Conservation (phyloP, 2,888 invertebrate genomes). For the Adelognathus sp. region DNA sequence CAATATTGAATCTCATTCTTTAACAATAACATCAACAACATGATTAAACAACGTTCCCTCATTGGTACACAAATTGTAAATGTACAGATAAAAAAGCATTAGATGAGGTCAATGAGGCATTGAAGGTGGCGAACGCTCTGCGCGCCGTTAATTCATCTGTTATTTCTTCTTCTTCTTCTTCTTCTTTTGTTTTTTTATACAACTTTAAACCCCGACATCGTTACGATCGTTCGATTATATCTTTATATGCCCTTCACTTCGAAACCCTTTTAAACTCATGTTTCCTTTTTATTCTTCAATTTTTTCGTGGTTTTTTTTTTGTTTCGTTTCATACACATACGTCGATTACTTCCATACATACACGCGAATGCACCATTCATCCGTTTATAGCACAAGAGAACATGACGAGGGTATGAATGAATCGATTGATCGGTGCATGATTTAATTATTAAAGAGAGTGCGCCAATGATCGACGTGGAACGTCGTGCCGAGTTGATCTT, state of each 20-base stretch:
- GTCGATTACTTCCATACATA: conserved; percentile 72
- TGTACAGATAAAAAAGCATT: conserved; percentile 81
- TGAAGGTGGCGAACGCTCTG: conserved; percentile 78
- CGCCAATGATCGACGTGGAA: conserved; percentile 67
- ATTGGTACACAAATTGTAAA: conserved; percentile 82
- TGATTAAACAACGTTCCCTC: conserved; percentile 83
- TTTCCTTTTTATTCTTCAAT: conserved; percentile 49
- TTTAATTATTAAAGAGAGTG: conserved; percentile 79
- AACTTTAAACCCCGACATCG: conserved; percentile 56
- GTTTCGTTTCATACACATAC: conserved; percentile 66
- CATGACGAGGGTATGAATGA: conserved; percentile 68
- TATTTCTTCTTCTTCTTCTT: conserved; percentile 45
- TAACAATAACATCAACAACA: conserved; percentile 91
- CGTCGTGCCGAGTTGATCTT: conserved; percentile 43
- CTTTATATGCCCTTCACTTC: conserved; percentile 58
- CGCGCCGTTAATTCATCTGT: conserved; percentile 72
- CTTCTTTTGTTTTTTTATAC: conserved; percentile 60
- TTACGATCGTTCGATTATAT: conserved; percentile 51
- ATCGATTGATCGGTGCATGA: conserved; percentile 78
- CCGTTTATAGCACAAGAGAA: conserved; percentile 67
- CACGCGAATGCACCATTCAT: conserved; percentile 68
- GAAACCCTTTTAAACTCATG: conserved; percentile 54
- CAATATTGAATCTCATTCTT: conserved; percentile 89
- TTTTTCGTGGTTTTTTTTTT: conserved; percentile 49
- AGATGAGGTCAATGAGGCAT: conserved; percentile 81